Percentiles rank a stretch among this genome's conserved stretches.
phyloP scores from a whole-genome alignment of 2,888 invertebrate genomes.

The Entomobrya multifasciata region DNA sequence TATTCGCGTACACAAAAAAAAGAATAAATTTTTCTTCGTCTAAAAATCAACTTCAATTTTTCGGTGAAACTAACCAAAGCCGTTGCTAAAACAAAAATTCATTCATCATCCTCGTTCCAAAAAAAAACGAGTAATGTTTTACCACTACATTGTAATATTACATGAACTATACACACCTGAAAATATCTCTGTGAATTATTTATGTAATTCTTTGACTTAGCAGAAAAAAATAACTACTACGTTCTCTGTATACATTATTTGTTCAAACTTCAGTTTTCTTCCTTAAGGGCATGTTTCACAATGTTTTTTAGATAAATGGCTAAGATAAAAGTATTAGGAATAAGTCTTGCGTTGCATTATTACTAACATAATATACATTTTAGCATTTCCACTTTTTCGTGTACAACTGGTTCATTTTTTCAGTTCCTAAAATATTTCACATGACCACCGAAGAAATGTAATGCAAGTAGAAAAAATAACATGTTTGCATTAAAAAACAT shows the following conservation, averaged over 20 bases:
- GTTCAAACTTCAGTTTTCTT: too few species aligned
- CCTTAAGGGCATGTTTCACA: constrained; percentile 48
- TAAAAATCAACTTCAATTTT: constrained; percentile 42
- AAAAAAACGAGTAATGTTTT: background rate
- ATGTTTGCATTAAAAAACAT: background rate
- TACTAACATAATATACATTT: constrained; percentile 3
- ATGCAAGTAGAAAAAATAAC: background rate
- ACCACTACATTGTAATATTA: background rate
- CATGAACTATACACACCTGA: background rate
- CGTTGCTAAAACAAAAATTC: constrained; percentile 30
- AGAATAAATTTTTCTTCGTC: too few species aligned
- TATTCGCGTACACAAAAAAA: too few species aligned
- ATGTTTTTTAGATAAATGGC: constrained; percentile 36
- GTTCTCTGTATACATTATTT: background rate
- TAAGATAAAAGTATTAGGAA: constrained; percentile 27
- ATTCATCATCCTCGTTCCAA: constrained; percentile 9
- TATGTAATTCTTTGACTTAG: background rate
- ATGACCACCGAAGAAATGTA: background rate
- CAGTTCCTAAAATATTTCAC: background rate
- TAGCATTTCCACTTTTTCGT: background rate
- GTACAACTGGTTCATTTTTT: background rate
- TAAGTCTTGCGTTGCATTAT: constrained; percentile 51
- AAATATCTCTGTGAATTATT: background rate
- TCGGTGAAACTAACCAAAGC: constrained; percentile 65
- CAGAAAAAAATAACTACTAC: background rate